phyloP scores from a whole-genome alignment of 1,140 invertebrate species.

The silkworm (Bombyx mori) region DNA sequence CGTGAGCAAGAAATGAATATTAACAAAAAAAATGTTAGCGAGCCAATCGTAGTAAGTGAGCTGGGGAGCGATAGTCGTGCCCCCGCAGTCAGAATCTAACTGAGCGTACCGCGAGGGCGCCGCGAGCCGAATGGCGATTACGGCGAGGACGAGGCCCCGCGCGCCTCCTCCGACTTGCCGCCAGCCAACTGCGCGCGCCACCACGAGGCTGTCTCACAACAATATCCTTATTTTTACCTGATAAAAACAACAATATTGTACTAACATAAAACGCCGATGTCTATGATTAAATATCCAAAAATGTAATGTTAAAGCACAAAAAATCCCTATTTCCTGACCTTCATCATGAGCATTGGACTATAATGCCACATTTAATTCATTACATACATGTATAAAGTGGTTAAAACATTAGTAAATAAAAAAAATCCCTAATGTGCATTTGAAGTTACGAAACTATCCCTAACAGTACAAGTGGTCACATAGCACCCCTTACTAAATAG shows the following conservation, averaged over 20 bases:
- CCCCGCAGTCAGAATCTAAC: constrained; percentile 41
- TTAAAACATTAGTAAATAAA: no score
- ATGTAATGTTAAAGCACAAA: no score
- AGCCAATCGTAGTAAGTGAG: constrained; percentile 30
- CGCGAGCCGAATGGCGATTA: constrained; percentile 45
- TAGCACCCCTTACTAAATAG: no score
- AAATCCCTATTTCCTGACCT: no score
- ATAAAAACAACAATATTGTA: not conserved
- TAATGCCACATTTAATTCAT: no score
- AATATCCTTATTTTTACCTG: not conserved
- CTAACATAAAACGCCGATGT: not conserved
- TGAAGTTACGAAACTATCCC: no score
- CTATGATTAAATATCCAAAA: no score
- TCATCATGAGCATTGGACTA: no score
- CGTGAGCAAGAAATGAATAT: not conserved
- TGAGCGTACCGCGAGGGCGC: constrained; percentile 53
- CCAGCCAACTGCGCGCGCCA: constrained; percentile 54
- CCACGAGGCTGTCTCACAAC: constrained; percentile 15
- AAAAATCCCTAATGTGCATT: no score
- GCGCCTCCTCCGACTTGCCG: constrained; percentile 34
- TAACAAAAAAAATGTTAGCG: constrained; percentile 25
- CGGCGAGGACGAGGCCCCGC: constrained; percentile 38
- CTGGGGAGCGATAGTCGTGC: constrained; percentile 27
- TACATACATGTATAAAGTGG: no score
- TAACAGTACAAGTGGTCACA: no score